Evolutionary conservation across 2,888 invertebrate genomes (phyloP).

Genomic region (Pimpla rufipes): DNA sequence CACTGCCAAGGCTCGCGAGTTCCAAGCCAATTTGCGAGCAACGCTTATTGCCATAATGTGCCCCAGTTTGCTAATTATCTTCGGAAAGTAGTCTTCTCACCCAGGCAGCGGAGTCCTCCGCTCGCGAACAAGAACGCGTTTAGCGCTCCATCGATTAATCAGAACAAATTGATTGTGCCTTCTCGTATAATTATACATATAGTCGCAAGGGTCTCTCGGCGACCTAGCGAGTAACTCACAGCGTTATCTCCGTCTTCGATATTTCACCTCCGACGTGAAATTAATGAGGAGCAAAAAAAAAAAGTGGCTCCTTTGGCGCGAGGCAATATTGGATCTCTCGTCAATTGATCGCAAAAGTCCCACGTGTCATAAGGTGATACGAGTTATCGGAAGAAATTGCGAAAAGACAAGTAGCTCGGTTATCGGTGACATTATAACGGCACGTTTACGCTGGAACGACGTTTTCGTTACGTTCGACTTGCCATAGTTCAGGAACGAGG

Average conservation of each 20-base stretch:
- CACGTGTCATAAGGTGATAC: background rate
- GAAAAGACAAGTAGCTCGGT: background rate
- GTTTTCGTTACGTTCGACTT: background rate
- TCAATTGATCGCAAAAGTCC: background rate
- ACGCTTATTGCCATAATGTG: background rate
- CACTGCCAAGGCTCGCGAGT: background rate
- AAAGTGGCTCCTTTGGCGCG: background rate
- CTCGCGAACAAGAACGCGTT: background rate
- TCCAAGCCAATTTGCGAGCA: background rate
- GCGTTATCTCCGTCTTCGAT: constrained; percentile 55
- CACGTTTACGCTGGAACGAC: constrained; percentile 27
- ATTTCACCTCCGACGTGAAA: constrained; percentile 29
- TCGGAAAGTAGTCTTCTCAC: background rate
- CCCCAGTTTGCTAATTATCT: background rate
- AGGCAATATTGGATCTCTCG: background rate
- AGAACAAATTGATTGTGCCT: constrained; percentile 68
- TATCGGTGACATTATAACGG: background rate
- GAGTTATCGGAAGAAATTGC: background rate
- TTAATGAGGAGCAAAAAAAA: constrained; percentile 23
- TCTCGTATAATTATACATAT: constrained; percentile 26
- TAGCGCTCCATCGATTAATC: constrained; percentile 52
- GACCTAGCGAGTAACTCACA: constrained; percentile 19
- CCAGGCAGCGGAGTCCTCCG: background rate
- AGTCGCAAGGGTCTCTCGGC: background rate
- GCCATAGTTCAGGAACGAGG: background rate